Evolutionary conservation across 2,888 invertebrate species (phyloP).

Genomic region (Tridacna gigas): DNA sequence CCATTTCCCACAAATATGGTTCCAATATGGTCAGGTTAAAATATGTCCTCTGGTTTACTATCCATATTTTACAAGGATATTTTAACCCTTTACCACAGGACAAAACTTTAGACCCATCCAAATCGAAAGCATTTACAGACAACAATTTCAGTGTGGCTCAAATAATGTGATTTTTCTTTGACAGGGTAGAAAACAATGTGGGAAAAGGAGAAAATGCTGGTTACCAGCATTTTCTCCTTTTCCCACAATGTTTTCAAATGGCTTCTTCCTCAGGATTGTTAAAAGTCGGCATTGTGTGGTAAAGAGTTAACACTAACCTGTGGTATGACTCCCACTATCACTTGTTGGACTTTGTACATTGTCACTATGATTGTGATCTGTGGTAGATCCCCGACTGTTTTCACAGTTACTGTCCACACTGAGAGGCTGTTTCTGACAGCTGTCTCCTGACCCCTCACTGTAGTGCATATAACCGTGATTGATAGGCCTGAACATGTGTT

Average conservation of each 20-base stretch:
- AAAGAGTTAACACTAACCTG: conserved; percentile 60
- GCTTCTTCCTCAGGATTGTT: not conserved
- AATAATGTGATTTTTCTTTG: no score
- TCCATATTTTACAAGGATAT: no score
- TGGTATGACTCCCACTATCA: conserved; percentile 80
- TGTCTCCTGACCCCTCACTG: conserved; percentile 84
- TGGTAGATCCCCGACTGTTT: conserved; percentile 49
- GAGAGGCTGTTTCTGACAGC: conserved; percentile 81
- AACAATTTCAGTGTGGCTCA: no score
- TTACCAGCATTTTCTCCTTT: not conserved
- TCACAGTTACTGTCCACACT: conserved; percentile 79
- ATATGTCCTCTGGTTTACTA: no score
- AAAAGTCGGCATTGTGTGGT: not conserved
- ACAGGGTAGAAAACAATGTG: no score
- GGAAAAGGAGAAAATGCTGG: no score
- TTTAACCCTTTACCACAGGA: no score
- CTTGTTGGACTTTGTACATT: conserved; percentile 77
- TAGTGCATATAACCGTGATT: conserved; percentile 80
- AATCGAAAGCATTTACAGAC: no score
- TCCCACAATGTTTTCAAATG: not conserved
- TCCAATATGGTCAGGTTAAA: no score
- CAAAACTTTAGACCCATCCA: no score
- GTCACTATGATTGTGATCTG: conserved; percentile 72
- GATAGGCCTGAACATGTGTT: conserved; percentile 80
- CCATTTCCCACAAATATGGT: no score